Base-by-base conservation (phyloP, 2,888 invertebrate genomes). In the Dynastes tityus region DNA sequence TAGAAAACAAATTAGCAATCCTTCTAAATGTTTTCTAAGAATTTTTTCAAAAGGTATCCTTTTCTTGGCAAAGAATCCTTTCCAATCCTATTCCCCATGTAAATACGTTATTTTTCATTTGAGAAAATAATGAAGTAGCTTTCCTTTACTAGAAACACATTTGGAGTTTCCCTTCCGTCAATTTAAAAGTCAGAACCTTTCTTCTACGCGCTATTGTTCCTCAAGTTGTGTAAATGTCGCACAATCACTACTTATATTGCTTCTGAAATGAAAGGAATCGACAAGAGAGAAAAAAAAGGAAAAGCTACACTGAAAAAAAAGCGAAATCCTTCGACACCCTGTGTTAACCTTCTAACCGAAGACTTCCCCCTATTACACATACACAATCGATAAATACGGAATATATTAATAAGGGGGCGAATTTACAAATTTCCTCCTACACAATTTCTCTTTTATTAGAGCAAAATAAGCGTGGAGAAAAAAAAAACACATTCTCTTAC, bases 311-410 rank as follows among this genome's bases (percentile, higher is more conserved):
- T 32, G n/a, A 55, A 55, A 55, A 11, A n/a, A 53, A 53, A 53
- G 9, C 53, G 53, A n/a, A n/a, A 55, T 16, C 55, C 22, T 8
- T 22, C 61, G 11, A 27, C 29, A 29, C 53, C 22, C 29, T 9
- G 16, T 5, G 22, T 61, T 61, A 61, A 61, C 61, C 61, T 61
- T 61, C 61, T 61, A 61, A 61, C 29, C 61, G 8, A 61, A 61
- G 9, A 8, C 6, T 29, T 4, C 29, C 29, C 29, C 22, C 22
- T 22, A 27, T 61, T 61, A 29, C 22, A 22, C 61, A 61, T 27
- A 27, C 6, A 11, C 61, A 61, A 61, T 61, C 61, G 29, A 29
- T 61, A 61, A 61, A 29, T 29, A 29, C 61, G 22, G 61, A 61
- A 61, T 61, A 27, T 61, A 61, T 61, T 61, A 61, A 61, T 61